Evolutionary conservation across 2,113 vertebrate genomes (phyloP).

Genomic region (Phyllostomus discolor): DNA sequence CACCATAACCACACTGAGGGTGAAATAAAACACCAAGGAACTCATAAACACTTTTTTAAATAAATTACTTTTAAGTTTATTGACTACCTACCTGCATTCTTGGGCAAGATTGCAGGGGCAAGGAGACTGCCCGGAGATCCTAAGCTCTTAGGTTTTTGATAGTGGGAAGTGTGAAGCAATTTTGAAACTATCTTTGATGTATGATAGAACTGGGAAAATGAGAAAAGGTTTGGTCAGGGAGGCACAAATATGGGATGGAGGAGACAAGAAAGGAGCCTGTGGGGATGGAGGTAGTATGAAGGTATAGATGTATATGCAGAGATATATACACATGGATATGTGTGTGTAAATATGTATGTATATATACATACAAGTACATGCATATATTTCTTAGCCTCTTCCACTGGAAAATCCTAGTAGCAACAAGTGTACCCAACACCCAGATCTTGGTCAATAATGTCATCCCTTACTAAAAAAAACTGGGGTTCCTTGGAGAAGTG

Average conservation of each 20-base stretch:
- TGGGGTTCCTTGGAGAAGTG: not conserved
- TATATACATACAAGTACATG: not conserved
- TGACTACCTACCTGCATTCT: not conserved
- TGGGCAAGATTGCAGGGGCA: not conserved
- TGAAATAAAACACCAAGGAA: not conserved
- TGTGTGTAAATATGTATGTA: not conserved
- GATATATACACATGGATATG: not conserved
- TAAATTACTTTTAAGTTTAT: not conserved
- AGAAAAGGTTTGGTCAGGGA: not conserved
- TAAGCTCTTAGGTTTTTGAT: not conserved
- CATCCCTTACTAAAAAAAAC: not conserved
- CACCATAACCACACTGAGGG: not conserved
- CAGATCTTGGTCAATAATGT: not conserved
- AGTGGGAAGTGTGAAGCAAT: not conserved
- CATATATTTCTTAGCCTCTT: not conserved
- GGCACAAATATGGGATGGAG: not conserved
- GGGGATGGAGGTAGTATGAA: not conserved
- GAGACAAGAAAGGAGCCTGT: not conserved
- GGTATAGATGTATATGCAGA: not conserved
- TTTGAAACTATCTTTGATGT: not conserved
- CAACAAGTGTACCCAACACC: not conserved
- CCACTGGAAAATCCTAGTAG: not conserved
- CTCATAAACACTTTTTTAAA: not conserved
- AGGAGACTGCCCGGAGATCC: not conserved
- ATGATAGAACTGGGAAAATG: not conserved